Percentiles rank a stretch among this genome's conserved stretches.
phyloP scores from a whole-genome alignment of 2,113 vertebrate species.

The Antechinus flavipes region DNA sequence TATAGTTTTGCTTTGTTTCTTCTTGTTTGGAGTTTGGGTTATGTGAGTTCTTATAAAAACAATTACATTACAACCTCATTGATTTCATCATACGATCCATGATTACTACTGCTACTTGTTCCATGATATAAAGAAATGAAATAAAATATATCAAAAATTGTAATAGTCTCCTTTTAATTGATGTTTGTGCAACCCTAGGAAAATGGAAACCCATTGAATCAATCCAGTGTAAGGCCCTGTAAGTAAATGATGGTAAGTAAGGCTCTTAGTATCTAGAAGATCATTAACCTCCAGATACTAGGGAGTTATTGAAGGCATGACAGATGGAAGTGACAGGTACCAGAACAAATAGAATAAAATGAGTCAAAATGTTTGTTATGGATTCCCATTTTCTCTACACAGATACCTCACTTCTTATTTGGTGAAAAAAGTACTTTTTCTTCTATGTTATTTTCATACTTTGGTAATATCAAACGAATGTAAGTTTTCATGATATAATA shows the following conservation, averaged over 20 bases:
- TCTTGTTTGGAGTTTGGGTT: background rate
- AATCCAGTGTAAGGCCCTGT: background rate
- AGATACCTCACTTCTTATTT: conserved; percentile 2
- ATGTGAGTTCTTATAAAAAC: background rate
- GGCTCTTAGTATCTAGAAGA: background rate
- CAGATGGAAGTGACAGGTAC: background rate
- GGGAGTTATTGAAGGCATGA: background rate
- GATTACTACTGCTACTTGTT: background rate
- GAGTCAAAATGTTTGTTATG: background rate
- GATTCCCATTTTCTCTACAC: background rate
- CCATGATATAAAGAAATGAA: background rate
- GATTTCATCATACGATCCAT: background rate
- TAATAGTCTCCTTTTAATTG: background rate
- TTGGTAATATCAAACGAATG: background rate
- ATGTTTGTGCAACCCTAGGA: background rate
- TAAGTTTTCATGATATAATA: background rate
- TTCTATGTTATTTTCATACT: background rate
- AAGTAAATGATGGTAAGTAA: background rate
- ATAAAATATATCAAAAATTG: background rate
- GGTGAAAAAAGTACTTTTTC: background rate
- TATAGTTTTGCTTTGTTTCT: no score
- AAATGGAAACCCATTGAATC: background rate
- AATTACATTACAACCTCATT: background rate
- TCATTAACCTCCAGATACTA: conserved; percentile 15
- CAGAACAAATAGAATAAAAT: background rate